phyloP scores from a whole-genome alignment of 2,797 vertebrate species.

The Pipistrellus pipistrellus region DNA sequence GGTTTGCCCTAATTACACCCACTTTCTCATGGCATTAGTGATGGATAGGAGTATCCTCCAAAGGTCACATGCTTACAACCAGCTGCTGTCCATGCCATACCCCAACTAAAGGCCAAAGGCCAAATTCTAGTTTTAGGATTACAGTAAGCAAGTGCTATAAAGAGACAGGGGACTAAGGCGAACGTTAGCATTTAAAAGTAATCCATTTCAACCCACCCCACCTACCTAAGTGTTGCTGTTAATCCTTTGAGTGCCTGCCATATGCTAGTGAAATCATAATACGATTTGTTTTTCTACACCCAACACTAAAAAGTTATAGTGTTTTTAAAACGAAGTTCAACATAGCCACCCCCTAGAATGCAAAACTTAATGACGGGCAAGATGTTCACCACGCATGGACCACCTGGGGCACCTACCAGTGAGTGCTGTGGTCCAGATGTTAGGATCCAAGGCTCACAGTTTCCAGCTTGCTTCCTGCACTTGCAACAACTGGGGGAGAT shows the following conservation, averaged over 20 bases:
- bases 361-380: not conserved
- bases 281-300: too few relatives aligned
- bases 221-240: not conserved
- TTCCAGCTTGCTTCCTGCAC: not conserved
- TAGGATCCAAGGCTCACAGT: not conserved
- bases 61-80: not conserved
- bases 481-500: not conserved
- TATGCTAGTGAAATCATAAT: not conserved
- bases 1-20: not conserved
- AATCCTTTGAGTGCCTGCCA: not conserved
- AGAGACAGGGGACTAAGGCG: not conserved
- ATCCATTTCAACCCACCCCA: not conserved
- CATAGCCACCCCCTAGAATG: not conserved
- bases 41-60: not conserved
- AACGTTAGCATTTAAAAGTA: not conserved
- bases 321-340: not conserved
- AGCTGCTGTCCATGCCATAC: not conserved
- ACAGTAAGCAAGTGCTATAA: not conserved
- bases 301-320: not conserved
- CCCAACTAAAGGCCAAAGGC: not conserved
- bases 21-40: not conserved
- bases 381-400: not conserved
- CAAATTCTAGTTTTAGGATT: not conserved
- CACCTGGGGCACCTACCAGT: not conserved
- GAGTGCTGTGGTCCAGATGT: not conserved